These are phyloP conservation scores for Drosophila saltans DNA, from an alignment of 1,140 invertebrate species.

Conservation along the genomic window DNA sequence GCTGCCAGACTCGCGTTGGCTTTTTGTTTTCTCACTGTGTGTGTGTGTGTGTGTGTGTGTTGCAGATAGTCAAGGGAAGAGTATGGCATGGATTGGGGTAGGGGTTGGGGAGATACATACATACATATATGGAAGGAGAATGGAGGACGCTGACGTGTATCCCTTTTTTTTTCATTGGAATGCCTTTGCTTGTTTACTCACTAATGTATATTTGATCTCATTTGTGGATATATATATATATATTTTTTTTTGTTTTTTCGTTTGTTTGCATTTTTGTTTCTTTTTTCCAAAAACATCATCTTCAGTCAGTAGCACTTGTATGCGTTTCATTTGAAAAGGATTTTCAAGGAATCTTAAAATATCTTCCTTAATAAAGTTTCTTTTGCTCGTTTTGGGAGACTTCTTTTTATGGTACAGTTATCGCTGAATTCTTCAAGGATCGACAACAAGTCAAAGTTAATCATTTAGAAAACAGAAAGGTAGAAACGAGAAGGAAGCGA, in stretches of 20 bases:
- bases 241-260: slow-evolving; percentile 11
- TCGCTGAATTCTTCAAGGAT: slow-evolving; percentile 29
- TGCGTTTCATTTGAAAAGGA: slow-evolving; percentile 57
- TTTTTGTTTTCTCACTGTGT: neutral
- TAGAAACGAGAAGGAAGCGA: neutral
- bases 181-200: slow-evolving; percentile 72
- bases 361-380: neutral
- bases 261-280: slow-evolving; percentile 20
- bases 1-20: slow-evolving; percentile 27
- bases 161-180: slow-evolving; percentile 72
- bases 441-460: slow-evolving; percentile 11
- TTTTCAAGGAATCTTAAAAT: slow-evolving; percentile 63
- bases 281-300: slow-evolving; percentile 1
- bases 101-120: slow-evolving; percentile 18
- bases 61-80: no score
- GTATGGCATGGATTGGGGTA: neutral
- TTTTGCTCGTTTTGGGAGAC: no score
- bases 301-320: slow-evolving; percentile 40
- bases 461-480: neutral
- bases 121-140: neutral
- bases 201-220: slow-evolving; percentile 74
- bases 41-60: slow-evolving; percentile 10
- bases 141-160: slow-evolving; percentile 48
- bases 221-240: slow-evolving; percentile 18
- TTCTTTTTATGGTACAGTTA: slow-evolving; percentile 52